Base-by-base conservation (phyloP, 2,797 vertebrate species). In the Nannoperca obscura region DNA sequence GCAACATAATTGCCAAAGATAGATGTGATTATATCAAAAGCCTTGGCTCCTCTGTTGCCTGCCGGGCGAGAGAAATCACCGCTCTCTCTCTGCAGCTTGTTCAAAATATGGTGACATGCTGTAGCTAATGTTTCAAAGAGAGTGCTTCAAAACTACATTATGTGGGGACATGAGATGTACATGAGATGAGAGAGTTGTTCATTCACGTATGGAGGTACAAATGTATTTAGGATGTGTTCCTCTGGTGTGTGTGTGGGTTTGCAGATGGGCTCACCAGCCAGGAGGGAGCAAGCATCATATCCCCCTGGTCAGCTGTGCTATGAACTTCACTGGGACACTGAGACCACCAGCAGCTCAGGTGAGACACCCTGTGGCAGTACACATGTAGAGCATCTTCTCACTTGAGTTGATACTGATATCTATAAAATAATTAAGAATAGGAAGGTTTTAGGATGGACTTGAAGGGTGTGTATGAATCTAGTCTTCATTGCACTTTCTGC, bases 321-420 rank as follows among this genome's bases (percentile, higher is more conserved):
- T 73, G 95, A 96, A 64, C 91, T 94, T 34, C 95, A 96, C 40
- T 98, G 97, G 97, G 97, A 97, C 84, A 90, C 93, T 0, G 95
- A 96, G n/a, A 87, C 88, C 4, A 91, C 86, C 14, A 89, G 93
- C 84, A 86, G 91, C 93, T 95, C 95, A 93, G 94, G 95, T 96
- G 90, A 94, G 95, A 94, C 89, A 63, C 71, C 87, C 13, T 69
- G 89, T 94, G 94, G 92, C 58, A 4, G 17, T 0, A 60, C 19
- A 7, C 11, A 30, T 27, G n/a, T 66, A 83, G 59, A 24, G 75
- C 83, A 82, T 8, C n/a, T 62, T 38, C 30, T 15, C 27, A 22
- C 12, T 53, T 24, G 27, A 52, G 4, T 50, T 14, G 2, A 47
- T 27, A 47, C 15, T 34, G 13, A 27, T 27, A 27, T 27, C 24